Base-by-base conservation (phyloP, 2,888 invertebrate species). In the Netelia inedita region DNA sequence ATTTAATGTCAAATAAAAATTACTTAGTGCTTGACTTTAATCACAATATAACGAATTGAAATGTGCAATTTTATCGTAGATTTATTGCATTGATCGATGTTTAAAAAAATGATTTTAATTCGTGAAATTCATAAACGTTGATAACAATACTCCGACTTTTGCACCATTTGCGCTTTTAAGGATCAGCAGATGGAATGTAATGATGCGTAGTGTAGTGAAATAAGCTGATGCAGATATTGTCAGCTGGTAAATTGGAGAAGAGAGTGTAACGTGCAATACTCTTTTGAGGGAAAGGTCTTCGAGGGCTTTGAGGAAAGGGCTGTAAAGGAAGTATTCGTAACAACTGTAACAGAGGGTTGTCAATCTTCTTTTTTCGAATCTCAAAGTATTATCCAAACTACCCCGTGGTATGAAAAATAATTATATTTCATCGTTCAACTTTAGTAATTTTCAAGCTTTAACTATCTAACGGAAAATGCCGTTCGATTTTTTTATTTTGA, bases 251-350 rank as follows among this genome's bases (percentile, higher is more conserved):
- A 35, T 35, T 63, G 1, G 63, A 10, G 9, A 65, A 65, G 3
- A 14, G 28, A 43, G 19, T 41, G 19, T 41, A 65, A 19, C 65
- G 65, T 65, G 65, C 65, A 65, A 43, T 43, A 23, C 16, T 65
- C 41, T 65, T 65, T 43, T 46, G 46, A 46, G 35, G 35, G 6
- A 35, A 35, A 6, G 35, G 35, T 35, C 6, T 35, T 35, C 6
- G 35, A 35, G 35, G 35, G 8, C 6, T 35, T 35, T 35, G 35
- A 35, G 35, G 35, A 35, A 35, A 35, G 35, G 35, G 35, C 35
- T 35, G 35, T 1, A 6, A 35, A 0, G 5, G 35, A 35, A 35
- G 35, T 35, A 35, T 35, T 35, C 35, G 35, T 35, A 1, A 35
- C 6, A 35, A 35, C 6, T 35, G 1, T 5, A 35, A 6, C 35